Evolutionary conservation across 2,113 vertebrate genomes (phyloP).

Genomic region (Nematolebias whitei): DNA sequence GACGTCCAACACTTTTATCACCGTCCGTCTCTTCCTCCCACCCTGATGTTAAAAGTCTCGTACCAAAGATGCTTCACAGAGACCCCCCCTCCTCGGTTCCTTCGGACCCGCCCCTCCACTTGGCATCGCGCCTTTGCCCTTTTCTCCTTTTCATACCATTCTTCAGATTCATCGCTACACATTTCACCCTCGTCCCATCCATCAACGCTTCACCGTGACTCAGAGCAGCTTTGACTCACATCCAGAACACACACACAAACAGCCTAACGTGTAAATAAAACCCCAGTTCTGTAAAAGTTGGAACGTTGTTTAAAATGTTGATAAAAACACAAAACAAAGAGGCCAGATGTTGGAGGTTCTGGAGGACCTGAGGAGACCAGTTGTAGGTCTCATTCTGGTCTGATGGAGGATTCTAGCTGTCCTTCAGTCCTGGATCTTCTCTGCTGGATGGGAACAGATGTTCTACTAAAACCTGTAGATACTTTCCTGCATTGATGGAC

Average conservation of each 20-base stretch:
- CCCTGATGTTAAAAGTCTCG: conserved; percentile 57
- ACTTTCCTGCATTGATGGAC: neutral
- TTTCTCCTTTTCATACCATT: conserved; percentile 70
- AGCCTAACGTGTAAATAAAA: too few relatives aligned
- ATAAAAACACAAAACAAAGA: too few relatives aligned
- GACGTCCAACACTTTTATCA: conserved; percentile 36
- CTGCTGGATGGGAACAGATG: too few relatives aligned
- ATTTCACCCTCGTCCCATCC: conserved; percentile 62
- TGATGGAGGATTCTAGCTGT: too few relatives aligned
- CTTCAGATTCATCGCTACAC: conserved; percentile 60
- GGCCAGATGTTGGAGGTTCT: too few relatives aligned
- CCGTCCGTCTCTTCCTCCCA: conserved; percentile 17
- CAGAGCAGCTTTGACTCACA: conserved; percentile 65
- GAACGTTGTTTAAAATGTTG: too few relatives aligned
- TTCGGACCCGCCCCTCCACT: conserved; percentile 31
- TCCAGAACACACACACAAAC: conserved; percentile 26
- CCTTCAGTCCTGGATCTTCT: too few relatives aligned
- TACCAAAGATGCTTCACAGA: conserved; percentile 56
- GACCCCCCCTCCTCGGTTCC: conserved; percentile 48
- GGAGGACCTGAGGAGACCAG: too few relatives aligned
- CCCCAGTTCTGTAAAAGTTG: too few relatives aligned
- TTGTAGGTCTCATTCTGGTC: too few relatives aligned
- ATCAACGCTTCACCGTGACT: conserved; percentile 66
- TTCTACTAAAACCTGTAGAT: too few relatives aligned
- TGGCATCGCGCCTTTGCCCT: conserved; percentile 45